A percentile compares a stretch with the other conserved stretches of the same genome.
phyloP scores from a whole-genome alignment of 2,797 vertebrate genomes.

The Sebastes steindachneri region DNA sequence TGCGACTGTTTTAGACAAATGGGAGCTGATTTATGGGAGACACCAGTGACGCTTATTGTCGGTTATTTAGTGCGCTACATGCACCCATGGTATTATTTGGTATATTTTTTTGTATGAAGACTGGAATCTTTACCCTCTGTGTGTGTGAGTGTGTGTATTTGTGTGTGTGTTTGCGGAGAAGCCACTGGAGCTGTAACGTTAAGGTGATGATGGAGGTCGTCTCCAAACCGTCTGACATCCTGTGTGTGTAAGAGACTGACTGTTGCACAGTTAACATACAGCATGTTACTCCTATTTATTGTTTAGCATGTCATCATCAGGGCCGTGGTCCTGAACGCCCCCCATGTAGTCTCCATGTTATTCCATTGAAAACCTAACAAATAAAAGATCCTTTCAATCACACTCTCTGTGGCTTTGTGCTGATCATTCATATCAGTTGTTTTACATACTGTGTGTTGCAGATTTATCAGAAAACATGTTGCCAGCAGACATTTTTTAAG shows the following conservation, averaged over 20 bases:
- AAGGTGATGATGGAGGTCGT: constrained; percentile 38
- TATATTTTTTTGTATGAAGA: constrained; percentile 65
- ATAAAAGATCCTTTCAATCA: constrained; percentile 71
- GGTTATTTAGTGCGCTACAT: constrained; percentile 33
- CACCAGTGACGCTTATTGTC: neutral
- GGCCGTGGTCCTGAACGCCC: constrained; percentile 48
- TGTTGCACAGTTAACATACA: constrained; percentile 53
- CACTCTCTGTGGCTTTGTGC: neutral
- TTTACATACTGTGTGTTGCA: neutral
- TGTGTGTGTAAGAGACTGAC: constrained; percentile 25
- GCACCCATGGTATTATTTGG: constrained; percentile 36
- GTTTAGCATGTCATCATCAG: constrained; percentile 68
- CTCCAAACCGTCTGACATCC: constrained; percentile 14
- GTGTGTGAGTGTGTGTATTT: neutral
- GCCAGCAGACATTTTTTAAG: too few relatives aligned
- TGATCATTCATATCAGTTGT: neutral
- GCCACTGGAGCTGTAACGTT: constrained; percentile 43
- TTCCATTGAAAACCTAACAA: constrained; percentile 71
- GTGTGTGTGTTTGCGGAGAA: neutral
- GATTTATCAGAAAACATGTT: neutral
- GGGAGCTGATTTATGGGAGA: constrained; percentile 22
- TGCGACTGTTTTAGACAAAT: constrained; percentile 3
- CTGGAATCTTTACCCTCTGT: constrained; percentile 72
- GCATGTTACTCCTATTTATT: constrained; percentile 82
- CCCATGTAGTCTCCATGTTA: constrained; percentile 76